Conservation (phyloP, 2,797 vertebrate genomes). For the Sebastes paucispinis region DNA sequence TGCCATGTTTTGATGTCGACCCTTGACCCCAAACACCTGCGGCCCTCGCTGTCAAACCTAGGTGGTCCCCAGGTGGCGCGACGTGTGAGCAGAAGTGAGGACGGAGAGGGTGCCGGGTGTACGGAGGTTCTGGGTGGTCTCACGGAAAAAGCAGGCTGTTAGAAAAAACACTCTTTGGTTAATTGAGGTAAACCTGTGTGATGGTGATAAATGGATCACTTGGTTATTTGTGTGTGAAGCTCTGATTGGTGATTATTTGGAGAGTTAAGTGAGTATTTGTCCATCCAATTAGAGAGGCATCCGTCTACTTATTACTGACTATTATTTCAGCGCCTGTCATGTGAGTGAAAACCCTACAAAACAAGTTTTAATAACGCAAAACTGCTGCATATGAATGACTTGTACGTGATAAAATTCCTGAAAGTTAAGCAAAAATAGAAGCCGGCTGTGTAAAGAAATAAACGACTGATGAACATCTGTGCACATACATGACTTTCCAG, state of each 20-base stretch:
- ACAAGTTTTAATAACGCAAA: not conserved
- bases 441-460: not conserved
- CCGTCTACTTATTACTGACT: not conserved
- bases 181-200: constrained; percentile 1
- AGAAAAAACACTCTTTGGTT: not conserved
- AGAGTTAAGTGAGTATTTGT: not conserved
- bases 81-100: not conserved
- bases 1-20: not conserved
- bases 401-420: not conserved
- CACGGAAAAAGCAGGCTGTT: not conserved
- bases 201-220: constrained; percentile 32
- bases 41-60: not conserved
- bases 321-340: not conserved
- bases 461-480: not conserved
- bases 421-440: not conserved
- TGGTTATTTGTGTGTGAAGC: not conserved
- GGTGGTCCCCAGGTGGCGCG: constrained; percentile 53
- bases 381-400: not conserved
- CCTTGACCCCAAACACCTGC: constrained; percentile 51
- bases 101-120: not conserved
- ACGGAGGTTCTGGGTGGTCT: constrained; percentile 27
- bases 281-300: not conserved
- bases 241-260: constrained; percentile 29
- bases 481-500: not conserved
- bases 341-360: not conserved